Conservation (phyloP, 2,113 vertebrate species). For the Cairina moschata region DNA sequence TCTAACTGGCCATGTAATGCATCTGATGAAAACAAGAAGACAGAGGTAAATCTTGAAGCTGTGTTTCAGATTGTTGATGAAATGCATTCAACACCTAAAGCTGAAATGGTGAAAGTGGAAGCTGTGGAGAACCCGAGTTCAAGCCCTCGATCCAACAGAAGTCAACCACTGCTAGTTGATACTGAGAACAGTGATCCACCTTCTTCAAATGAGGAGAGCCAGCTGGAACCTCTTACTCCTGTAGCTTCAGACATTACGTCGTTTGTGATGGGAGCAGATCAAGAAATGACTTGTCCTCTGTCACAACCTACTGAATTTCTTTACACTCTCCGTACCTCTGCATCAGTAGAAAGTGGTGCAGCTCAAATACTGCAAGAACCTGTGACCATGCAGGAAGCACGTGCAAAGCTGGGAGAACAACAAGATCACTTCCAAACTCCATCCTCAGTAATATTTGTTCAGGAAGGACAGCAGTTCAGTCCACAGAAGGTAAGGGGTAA, state of each 20-base stretch:
- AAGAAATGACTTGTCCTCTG: constrained; percentile 55
- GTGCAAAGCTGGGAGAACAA: constrained; percentile 60
- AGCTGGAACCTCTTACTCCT: constrained; percentile 64
- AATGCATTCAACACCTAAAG: constrained; percentile 68
- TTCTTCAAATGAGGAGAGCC: constrained; percentile 52
- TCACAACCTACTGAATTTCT: constrained; percentile 67
- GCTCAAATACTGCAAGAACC: constrained; percentile 37
- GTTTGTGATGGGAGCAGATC: constrained; percentile 65
- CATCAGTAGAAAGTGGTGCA: constrained; percentile 42
- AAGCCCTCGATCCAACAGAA: constrained; percentile 36
- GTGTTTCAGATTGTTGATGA: constrained; percentile 84
- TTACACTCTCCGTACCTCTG: constrained; percentile 50
- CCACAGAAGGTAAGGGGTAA: constrained; percentile 64
- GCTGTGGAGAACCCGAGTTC: constrained; percentile 68
- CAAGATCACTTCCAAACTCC: constrained; percentile 31
- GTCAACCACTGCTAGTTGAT: constrained; percentile 40
- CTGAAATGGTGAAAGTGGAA: constrained; percentile 73
- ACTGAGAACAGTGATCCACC: constrained; percentile 12
- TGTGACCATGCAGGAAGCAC: constrained; percentile 32
- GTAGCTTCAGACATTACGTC: constrained; percentile 67
- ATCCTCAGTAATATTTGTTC: constrained; percentile 54
- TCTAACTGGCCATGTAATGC: constrained; percentile 53
- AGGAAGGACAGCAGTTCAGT: constrained; percentile 56
- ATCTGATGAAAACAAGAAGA: constrained; percentile 72
- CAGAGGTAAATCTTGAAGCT: constrained; percentile 77